Conservation (phyloP, 2,888 invertebrate genomes). For the Sminthurides aquaticus region DNA sequence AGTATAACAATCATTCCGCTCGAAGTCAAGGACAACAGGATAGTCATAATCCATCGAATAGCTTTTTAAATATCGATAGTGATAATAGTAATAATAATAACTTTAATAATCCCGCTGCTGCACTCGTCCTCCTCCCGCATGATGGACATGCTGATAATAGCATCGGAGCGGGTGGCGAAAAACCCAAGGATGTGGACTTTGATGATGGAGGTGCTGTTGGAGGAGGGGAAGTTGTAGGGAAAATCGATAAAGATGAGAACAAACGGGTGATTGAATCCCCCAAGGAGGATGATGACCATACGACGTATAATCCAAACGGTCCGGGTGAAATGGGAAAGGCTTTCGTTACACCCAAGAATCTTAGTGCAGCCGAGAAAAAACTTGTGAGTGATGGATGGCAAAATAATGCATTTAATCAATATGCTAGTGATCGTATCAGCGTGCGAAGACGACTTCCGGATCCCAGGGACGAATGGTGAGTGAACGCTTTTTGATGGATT, state of each 20-base stretch:
- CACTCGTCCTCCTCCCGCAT: conserved; percentile 9
- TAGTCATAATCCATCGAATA: conserved; percentile 14
- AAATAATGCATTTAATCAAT: conserved; percentile 98
- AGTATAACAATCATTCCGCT: conserved; percentile 11
- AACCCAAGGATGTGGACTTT: background rate
- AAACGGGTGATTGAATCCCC: conserved; percentile 14
- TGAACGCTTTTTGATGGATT: too few relatives aligned
- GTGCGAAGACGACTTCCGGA: conserved; percentile 87
- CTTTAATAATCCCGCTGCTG: conserved; percentile 3
- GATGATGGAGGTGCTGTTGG: background rate
- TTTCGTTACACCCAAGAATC: conserved; percentile 66
- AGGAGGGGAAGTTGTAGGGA: conserved; percentile 51
- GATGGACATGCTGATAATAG: conserved; percentile 14
- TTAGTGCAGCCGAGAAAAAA: conserved; percentile 75
- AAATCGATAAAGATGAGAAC: conserved; percentile 47
- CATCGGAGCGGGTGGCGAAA: background rate
- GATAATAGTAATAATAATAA: conserved; percentile 12
- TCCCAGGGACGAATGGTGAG: conserved; percentile 67
- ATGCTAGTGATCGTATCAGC: conserved; percentile 93
- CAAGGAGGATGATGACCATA: background rate
- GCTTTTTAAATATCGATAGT: background rate
- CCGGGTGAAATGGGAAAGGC: conserved; percentile 86
- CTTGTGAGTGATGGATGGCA: conserved; percentile 91
- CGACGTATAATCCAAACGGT: conserved; percentile 15
- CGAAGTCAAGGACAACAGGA: background rate